Evolutionary conservation across 2,113 vertebrate species (phyloP).

Genomic region (Erythrocebus patas): DNA sequence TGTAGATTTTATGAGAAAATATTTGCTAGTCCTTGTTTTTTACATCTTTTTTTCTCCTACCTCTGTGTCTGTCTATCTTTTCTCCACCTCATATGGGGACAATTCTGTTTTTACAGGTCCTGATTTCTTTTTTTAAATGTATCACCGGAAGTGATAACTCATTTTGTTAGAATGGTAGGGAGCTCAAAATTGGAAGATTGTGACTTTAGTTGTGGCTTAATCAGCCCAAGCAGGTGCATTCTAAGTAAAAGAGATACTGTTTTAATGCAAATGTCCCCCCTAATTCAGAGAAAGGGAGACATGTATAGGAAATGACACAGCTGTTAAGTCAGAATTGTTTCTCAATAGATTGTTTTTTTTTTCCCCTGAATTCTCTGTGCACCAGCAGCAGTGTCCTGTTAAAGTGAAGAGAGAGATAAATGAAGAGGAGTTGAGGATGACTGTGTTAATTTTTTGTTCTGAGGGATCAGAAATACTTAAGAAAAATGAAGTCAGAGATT

Average conservation of each 20-base stretch:
- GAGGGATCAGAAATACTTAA: constrained; percentile 41
- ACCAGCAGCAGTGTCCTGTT: constrained; percentile 36
- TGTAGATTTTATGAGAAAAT: neutral
- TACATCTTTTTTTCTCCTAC: neutral
- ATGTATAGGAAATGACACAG: constrained; percentile 65
- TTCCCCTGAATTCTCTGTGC: neutral
- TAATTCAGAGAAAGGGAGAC: constrained; percentile 61
- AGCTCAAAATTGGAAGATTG: constrained; percentile 64
- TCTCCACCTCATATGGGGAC: neutral
- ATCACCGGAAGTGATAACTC: constrained; percentile 51
- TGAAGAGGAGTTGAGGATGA: constrained; percentile 46
- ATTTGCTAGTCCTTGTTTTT: neutral
- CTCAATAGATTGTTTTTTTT: constrained; percentile 71
- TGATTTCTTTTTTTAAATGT: neutral
- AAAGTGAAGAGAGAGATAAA: constrained; percentile 38
- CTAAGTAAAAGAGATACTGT: constrained; percentile 69
- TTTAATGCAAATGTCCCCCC: constrained; percentile 73
- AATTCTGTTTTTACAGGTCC: neutral
- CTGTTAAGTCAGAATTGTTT: constrained; percentile 67
- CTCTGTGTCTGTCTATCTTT: neutral
- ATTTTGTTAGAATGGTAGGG: constrained; percentile 51
- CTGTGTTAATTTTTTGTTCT: constrained; percentile 57
- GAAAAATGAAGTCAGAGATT: constrained; percentile 43
- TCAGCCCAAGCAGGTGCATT: constrained; percentile 74
- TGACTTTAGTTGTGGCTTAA: constrained; percentile 61